Base-by-base conservation (phyloP, 2,888 invertebrate genomes). In the Noctuana brunneofusca region DNA sequence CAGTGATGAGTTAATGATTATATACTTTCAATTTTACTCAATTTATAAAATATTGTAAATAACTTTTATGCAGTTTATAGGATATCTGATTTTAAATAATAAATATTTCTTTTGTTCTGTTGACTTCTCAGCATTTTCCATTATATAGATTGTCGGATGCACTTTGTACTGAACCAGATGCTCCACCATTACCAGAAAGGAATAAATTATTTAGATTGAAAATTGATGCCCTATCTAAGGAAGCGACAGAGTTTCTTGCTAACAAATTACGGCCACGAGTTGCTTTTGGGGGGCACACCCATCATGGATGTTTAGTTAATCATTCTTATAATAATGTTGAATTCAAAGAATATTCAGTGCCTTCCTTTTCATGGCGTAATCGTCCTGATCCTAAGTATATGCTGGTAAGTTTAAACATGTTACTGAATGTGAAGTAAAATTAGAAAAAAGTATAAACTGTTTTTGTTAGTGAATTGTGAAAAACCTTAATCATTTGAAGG, bases 351-450 rank as follows among this genome's bases (percentile, higher is more conserved):
- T 94, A 95, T 71, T 98, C 98, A 0, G 93, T 99, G 30, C 95
- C 99, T 0, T 99, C 99, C 4, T 99, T 98, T 78, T 98, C 96
- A 78, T 99, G 99, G 99, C 93, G 99, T 65, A 98, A 99, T 84
- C 97, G 96, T 78, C 93, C 95, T 65, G 96, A 96, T 87, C 99
- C 99, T 0, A 96, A 96, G 73, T 98, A 96, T 86, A 93, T 97
- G 79, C 84, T 99, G 93, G 98, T 98, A 87, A 92, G 68, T 56
- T 20, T 32, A 43, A 12, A 27, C n/a, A n/a, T n/a, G n/a, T n/a
- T n/a, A n/a, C n/a, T n/a, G n/a, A n/a, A n/a, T n/a, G n/a, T n/a
- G n/a, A n/a, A n/a, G n/a, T n/a, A n/a, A n/a, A n/a, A n/a, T n/a
- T n/a, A n/a, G n/a, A n/a, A n/a, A n/a, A n/a, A n/a, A n/a, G n/a